These are phyloP conservation scores for Tangara arthus DNA, from an alignment of 2,797 vertebrate species.

Conservation along the genomic window DNA sequence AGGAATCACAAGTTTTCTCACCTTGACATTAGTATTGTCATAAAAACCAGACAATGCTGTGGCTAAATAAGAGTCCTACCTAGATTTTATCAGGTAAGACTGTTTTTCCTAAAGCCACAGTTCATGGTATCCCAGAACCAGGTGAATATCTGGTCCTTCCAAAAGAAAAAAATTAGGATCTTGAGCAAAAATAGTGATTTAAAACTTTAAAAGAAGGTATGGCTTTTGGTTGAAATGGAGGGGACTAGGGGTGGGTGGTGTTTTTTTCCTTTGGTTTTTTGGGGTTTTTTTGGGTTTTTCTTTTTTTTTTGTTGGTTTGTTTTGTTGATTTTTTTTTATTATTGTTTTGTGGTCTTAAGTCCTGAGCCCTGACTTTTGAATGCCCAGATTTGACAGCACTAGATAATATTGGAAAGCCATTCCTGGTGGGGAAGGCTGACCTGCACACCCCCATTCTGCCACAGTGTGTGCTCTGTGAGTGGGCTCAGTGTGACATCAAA, in stretches of 20 bases:
- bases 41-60: rapidly evolving
- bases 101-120: not conserved
- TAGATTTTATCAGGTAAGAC: not conserved
- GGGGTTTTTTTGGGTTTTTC: too few relatives aligned
- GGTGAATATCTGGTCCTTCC: not conserved
- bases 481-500: rapidly evolving
- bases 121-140: not conserved
- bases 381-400: not conserved
- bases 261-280: not conserved
- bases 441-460: not conserved
- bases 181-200: not conserved
- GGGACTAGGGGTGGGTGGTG: rapidly evolving
- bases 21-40: not conserved
- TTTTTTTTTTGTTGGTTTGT: too few relatives aligned
- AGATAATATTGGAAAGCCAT: not conserved
- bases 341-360: not conserved
- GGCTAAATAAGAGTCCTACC: not conserved
- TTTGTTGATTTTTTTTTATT: not conserved
- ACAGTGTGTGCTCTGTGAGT: rapidly evolving
- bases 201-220: not conserved
- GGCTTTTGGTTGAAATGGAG: not conserved
- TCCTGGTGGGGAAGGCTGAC: not conserved
- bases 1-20: not conserved
- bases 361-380: not conserved
- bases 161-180: not conserved